Percentiles rank a stretch among this genome's conserved stretches.
These are phyloP conservation scores for Rhabditoides inermis DNA, from an alignment of 2,888 invertebrate species.

Conservation along the genomic window DNA sequence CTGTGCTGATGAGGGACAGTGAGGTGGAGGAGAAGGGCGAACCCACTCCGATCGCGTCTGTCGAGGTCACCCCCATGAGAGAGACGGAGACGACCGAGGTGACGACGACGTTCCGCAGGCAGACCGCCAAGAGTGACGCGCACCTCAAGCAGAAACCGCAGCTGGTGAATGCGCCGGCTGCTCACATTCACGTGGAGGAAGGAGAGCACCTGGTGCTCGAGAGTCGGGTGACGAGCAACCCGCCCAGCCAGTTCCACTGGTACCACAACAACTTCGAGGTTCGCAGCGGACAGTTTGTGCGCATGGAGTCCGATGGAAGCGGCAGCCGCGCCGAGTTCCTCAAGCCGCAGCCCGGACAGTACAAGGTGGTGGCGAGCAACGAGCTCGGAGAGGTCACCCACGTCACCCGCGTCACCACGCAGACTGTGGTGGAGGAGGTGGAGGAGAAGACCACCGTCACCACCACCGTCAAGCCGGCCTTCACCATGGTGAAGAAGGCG, in stretches of 20 bases:
- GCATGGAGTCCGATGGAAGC: conserved; percentile 20
- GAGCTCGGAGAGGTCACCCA: conserved; percentile 19
- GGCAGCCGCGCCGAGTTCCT: conserved; percentile 16
- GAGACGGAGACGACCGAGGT: conserved; percentile 7
- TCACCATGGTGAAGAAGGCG: not conserved
- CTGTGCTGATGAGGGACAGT: conserved; percentile 17
- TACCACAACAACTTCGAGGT: conserved; percentile 39
- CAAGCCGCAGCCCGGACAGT: conserved; percentile 48
- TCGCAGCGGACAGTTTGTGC: conserved; percentile 13
- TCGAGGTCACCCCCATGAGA: conserved; percentile 12
- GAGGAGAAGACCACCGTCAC: conserved; percentile 9
- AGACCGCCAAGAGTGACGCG: conserved; percentile 1
- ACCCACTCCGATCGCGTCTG: conserved; percentile 11
- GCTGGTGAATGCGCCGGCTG: conserved; percentile 12
- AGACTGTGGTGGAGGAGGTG: conserved; percentile 5
- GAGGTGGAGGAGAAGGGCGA: conserved; percentile 5
- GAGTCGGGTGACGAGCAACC: conserved; percentile 25
- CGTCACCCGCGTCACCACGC: conserved; percentile 18
- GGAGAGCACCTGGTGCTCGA: conserved; percentile 25
- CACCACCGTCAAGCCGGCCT: conserved; percentile 7
- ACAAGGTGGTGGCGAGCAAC: conserved; percentile 30
- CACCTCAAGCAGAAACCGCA: conserved; percentile 14
- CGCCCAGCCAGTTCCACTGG: conserved; percentile 34
- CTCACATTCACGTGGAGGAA: conserved; percentile 18
- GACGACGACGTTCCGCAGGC: conserved; percentile 2